Percentiles rank a stretch among this genome's conserved stretches.
Conservation (phyloP, 2,113 vertebrate species). For the Leptodactylus fuscus region DNA sequence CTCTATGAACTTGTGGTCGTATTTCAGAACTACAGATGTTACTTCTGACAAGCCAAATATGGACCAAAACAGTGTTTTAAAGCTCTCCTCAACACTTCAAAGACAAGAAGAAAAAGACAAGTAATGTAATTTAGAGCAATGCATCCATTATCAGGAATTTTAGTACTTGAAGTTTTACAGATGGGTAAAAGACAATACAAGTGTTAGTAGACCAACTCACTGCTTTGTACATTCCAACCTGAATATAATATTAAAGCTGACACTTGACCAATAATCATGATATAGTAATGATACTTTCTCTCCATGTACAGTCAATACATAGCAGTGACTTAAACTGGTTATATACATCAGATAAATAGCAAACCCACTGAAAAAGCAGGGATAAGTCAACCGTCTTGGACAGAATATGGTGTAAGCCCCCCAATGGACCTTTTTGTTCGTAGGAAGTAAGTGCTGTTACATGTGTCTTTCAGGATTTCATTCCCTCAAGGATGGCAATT, state of each 20-base stretch:
- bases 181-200: neutral
- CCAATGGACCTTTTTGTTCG: too few species aligned
- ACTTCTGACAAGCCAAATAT: constrained; percentile 91
- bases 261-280: too few species aligned
- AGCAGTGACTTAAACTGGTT: too few species aligned
- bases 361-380: neutral
- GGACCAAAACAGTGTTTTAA: constrained; percentile 91
- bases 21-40: constrained; percentile 87
- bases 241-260: neutral
- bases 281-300: too few species aligned
- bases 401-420: neutral
- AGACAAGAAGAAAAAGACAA: constrained; percentile 25
- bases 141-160: neutral
- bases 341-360: too few species aligned
- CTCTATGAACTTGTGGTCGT: constrained; percentile 90
- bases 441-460: too few species aligned
- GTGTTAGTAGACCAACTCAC: neutral
- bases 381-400: neutral
- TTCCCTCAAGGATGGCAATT: too few species aligned
- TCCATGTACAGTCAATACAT: too few species aligned
- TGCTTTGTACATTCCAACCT: neutral
- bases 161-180: neutral
- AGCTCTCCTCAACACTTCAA: constrained; percentile 87
- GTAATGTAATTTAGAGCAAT: neutral
- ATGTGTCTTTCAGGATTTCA: too few species aligned